phyloP scores from a whole-genome alignment of 2,888 invertebrate species.

The Cosmopolites sordidus region DNA sequence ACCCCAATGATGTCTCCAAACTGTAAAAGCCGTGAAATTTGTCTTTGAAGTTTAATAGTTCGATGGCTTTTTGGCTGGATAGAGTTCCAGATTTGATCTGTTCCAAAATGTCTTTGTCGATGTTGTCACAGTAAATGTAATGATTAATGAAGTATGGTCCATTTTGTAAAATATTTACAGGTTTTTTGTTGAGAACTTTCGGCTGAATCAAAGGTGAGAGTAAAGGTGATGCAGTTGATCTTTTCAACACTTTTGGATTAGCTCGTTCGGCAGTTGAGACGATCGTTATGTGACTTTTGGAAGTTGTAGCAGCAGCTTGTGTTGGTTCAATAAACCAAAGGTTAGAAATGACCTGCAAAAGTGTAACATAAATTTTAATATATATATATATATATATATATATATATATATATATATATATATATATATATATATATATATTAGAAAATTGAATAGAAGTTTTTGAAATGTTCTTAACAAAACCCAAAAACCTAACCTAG shows the following conservation, averaged over 20 bases:
- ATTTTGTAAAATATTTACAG: slow-evolving; percentile 16
- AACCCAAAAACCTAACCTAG: too few relatives aligned
- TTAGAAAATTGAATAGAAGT: too few relatives aligned
- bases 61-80: slow-evolving; percentile 5
- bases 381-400: too few relatives aligned
- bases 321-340: neutral
- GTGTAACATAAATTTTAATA: too few relatives aligned
- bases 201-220: neutral
- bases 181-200: slow-evolving; percentile 10
- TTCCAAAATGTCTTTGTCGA: slow-evolving; percentile 12
- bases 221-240: neutral
- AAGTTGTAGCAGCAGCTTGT: neutral
- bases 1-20: neutral
- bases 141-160: slow-evolving; percentile 22
- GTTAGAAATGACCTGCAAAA: neutral
- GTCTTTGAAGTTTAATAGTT: slow-evolving; percentile 2
- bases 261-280: neutral
- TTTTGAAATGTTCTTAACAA: too few relatives aligned
- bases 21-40: slow-evolving; percentile 7
- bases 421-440: too few relatives aligned
- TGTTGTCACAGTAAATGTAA: slow-evolving; percentile 19
- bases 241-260: neutral
- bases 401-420: too few relatives aligned
- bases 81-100: slow-evolving; percentile 14
- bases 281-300: neutral